These are phyloP conservation scores for Kryptolebias ocellatus DNA, from an alignment of 2,797 vertebrate species.

Conservation along the genomic window DNA sequence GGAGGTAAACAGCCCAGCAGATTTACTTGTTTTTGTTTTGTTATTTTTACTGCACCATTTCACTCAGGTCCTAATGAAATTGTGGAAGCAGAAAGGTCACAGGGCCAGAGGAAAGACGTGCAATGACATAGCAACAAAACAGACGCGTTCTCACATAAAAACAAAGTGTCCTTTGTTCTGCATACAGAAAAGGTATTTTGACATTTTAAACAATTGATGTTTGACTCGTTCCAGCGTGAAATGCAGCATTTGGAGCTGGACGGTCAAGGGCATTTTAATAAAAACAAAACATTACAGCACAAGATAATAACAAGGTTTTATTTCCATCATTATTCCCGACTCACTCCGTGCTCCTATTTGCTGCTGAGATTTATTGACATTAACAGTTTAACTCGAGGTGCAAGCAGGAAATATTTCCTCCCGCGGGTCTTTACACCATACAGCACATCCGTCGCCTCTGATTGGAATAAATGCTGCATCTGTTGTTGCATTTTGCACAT, in stretches of 20 bases:
- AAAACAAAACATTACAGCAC: too few species aligned
- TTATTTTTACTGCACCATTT: too few species aligned
- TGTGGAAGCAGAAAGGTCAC: constrained; percentile 12
- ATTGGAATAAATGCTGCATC: too few species aligned
- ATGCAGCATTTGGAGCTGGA: background rate
- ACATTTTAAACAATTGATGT: background rate
- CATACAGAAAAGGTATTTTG: background rate
- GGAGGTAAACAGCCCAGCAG: constrained; percentile 24
- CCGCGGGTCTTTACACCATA: too few species aligned
- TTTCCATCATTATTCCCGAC: background rate
- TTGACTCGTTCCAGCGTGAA: background rate
- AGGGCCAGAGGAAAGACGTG: background rate
- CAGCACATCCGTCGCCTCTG: too few species aligned
- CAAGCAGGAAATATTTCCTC: too few species aligned
- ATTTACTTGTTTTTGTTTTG: background rate
- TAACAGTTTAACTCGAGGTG: background rate
- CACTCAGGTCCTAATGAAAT: constrained; percentile 24
- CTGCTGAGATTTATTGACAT: background rate
- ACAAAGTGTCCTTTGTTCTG: background rate
- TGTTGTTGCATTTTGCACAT: too few species aligned
- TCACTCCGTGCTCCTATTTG: background rate
- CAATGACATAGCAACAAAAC: constrained; percentile 17
- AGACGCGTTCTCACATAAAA: background rate
- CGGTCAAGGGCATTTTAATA: background rate
- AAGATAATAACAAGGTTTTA: too few species aligned